These are phyloP conservation scores for Hydractinia echinata DNA, from an alignment of 30 jellyfish, hydroid and myxozoan genomes.

Conservation along the genomic window DNA sequence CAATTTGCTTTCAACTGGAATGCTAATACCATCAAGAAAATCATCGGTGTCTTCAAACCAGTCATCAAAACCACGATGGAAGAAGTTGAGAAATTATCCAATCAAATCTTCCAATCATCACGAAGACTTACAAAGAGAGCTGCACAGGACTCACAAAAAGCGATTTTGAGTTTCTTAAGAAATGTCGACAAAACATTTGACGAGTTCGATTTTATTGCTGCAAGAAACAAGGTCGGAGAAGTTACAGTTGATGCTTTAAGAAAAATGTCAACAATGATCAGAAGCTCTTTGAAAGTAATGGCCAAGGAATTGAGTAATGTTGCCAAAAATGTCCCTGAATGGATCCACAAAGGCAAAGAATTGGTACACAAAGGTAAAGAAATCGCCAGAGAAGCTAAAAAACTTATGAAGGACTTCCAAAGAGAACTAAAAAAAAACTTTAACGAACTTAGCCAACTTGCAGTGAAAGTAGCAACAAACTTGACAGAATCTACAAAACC, in stretches of 20 bases:
- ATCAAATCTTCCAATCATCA: background rate
- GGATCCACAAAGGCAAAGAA: background rate
- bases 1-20: slow-evolving; percentile 72
- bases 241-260: slow-evolving; percentile 41
- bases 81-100: slow-evolving; percentile 19
- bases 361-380: background rate
- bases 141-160: slow-evolving; percentile 8
- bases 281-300: slow-evolving; percentile 5
- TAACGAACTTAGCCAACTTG: slow-evolving; percentile 25
- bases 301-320: background rate
- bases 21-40: slow-evolving; percentile 47
- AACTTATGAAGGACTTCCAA: background rate
- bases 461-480: slow-evolving; percentile 45
- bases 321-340: slow-evolving; percentile 11
- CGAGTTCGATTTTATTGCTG: slow-evolving; percentile 52
- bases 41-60: background rate
- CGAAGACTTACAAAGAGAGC: background rate
- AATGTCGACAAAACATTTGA: slow-evolving; percentile 52
- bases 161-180: slow-evolving; percentile 23
- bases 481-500: slow-evolving; percentile 76
- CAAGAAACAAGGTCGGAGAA: slow-evolving; percentile 48
- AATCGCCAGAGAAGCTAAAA: background rate
- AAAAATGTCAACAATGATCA: slow-evolving; percentile 24
- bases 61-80: slow-evolving; percentile 19
- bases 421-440: slow-evolving; percentile 28